Evolutionary conservation across 2,888 invertebrate species (phyloP).

Genomic region (Dryadula phaetusa): DNA sequence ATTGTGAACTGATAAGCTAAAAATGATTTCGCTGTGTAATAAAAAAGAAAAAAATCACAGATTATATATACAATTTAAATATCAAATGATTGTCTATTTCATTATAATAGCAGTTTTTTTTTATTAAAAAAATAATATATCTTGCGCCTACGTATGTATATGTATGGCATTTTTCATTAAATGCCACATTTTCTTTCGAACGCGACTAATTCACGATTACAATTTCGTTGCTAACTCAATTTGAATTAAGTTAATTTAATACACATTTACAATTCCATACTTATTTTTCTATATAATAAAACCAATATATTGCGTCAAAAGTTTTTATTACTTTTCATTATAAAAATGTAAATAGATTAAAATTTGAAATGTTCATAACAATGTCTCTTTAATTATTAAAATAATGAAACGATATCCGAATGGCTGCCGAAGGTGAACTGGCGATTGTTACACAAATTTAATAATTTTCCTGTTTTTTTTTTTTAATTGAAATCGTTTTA

Average conservation of each 20-base stretch:
- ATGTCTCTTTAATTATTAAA: constrained; percentile 8
- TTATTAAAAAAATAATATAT: too few relatives aligned
- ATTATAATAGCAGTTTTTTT: too few relatives aligned
- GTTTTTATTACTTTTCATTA: constrained; percentile 4
- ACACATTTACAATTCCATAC: constrained; percentile 12
- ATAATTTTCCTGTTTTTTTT: neutral
- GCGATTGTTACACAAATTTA: constrained; percentile 1
- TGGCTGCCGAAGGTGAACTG: constrained; percentile 6
- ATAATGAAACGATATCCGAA: constrained; percentile 11
- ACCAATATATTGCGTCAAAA: neutral
- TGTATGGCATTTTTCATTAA: neutral
- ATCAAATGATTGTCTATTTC: neutral
- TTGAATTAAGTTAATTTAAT: constrained; percentile 28
- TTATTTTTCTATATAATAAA: neutral
- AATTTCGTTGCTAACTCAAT: constrained; percentile 34
- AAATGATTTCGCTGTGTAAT: neutral
- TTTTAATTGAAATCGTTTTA: neutral
- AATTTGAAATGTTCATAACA: neutral
- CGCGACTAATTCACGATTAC: constrained; percentile 41
- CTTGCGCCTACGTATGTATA: neutral
- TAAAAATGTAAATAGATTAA: neutral
- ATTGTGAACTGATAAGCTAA: constrained; percentile 12
- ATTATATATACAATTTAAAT: neutral
- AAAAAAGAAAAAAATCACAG: neutral
- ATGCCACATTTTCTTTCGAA: constrained; percentile 27